Conservation (phyloP, 2,888 invertebrate genomes). For the Nudaria mundana region DNA sequence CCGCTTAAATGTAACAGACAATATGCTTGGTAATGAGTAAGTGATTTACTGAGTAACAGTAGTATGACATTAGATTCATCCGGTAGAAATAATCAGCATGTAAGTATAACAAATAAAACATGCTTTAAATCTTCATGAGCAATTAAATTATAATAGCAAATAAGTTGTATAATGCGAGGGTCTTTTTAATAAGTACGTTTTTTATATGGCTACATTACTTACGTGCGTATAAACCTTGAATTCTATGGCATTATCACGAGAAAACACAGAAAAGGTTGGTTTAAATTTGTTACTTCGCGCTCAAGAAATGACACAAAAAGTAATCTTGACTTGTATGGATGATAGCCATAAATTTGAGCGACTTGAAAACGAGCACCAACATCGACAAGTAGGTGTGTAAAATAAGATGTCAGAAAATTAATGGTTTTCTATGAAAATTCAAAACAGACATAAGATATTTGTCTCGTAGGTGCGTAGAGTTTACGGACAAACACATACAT, state of each 20-base stretch:
- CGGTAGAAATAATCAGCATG: too few species aligned
- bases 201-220: constrained; percentile 1
- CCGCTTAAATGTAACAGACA: too few species aligned
- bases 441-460: constrained; percentile 13
- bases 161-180: too few species aligned
- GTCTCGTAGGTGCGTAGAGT: too few species aligned
- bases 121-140: too few species aligned
- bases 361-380: constrained; percentile 19
- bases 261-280: constrained; percentile 15
- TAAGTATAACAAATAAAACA: too few species aligned
- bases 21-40: too few species aligned
- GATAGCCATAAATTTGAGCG: constrained; percentile 20
- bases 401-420: constrained; percentile 1
- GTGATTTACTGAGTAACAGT: too few species aligned
- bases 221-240: constrained; percentile 1
- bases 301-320: constrained; percentile 20
- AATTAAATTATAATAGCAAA: too few species aligned
- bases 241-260: constrained; percentile 5
- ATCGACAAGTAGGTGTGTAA: constrained; percentile 3
- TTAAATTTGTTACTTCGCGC: constrained; percentile 19
- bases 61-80: too few species aligned
- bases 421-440: constrained; percentile 12
- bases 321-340: constrained; percentile 16
- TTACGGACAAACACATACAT: too few species aligned
- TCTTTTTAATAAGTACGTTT: background rate